These are phyloP conservation scores for Camelus dromedarius DNA, from an alignment of 2,113 vertebrate species.

Conservation along the genomic window DNA sequence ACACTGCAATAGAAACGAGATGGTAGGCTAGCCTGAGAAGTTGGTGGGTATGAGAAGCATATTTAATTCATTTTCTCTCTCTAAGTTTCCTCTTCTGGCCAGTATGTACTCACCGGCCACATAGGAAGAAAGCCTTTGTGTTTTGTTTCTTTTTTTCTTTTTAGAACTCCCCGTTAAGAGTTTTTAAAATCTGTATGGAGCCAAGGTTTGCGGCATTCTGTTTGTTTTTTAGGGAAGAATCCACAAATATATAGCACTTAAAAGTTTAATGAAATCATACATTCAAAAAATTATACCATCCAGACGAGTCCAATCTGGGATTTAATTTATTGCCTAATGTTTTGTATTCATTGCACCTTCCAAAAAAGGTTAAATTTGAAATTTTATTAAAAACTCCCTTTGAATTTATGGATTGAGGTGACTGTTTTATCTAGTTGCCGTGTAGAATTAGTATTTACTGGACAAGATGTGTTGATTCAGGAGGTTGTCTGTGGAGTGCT, in stretches of 20 bases:
- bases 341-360: slow-evolving; percentile 54
- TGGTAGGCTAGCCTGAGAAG: not conserved
- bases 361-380: slow-evolving; percentile 53
- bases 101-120: not conserved
- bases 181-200: not conserved
- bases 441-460: slow-evolving; percentile 87
- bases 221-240: not conserved
- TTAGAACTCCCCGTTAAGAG: too few species aligned
- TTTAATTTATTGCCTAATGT: slow-evolving; percentile 49
- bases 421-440: slow-evolving; percentile 75
- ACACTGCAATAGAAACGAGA: not conserved
- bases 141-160: not conserved
- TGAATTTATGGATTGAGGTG: slow-evolving; percentile 60
- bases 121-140: not conserved
- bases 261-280: slow-evolving; percentile 46
- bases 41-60: fast-evolving
- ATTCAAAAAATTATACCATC: slow-evolving; percentile 33
- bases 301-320: not conserved
- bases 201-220: not conserved
- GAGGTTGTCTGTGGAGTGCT: slow-evolving; percentile 86
- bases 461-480: slow-evolving; percentile 88
- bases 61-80: not conserved
- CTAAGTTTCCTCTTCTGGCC: not conserved
- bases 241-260: not conserved
- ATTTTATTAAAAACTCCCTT: slow-evolving; percentile 51